A percentile compares a stretch with the other conserved stretches of the same genome.
phyloP scores from a whole-genome alignment of 2,797 vertebrate genomes.

The Acomys russatus region DNA sequence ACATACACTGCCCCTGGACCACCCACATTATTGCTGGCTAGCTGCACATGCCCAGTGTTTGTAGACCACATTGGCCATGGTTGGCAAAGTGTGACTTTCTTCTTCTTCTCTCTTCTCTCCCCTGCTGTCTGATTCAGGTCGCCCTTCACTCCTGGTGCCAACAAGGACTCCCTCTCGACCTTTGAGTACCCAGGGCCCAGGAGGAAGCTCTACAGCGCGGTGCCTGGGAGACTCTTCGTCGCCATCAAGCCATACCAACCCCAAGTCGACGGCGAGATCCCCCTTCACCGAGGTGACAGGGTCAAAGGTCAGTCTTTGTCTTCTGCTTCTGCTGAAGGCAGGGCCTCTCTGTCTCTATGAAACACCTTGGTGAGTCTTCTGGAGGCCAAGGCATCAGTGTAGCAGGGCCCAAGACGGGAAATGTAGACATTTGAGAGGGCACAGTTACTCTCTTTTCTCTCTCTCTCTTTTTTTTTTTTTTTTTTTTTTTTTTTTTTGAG shows the following conservation, averaged over 20 bases:
- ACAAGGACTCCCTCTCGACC: slow-evolving; percentile 87
- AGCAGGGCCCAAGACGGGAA: rapidly evolving
- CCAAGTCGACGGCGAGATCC: slow-evolving; percentile 96
- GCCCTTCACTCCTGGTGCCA: slow-evolving; percentile 89
- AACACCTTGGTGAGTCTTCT: background rate
- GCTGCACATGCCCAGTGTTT: rapidly evolving
- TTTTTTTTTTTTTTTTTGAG: too few relatives aligned
- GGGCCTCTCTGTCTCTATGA: rapidly evolving
- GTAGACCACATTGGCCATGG: rapidly evolving
- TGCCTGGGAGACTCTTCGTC: slow-evolving; percentile 96
- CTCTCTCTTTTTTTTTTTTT: too few relatives aligned
- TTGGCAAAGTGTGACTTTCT: rapidly evolving
- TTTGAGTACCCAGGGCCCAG: slow-evolving; percentile 91
- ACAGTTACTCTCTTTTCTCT: background rate
- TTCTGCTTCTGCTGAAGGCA: background rate
- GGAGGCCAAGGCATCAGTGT: background rate
- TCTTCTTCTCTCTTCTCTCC: background rate
- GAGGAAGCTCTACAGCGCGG: slow-evolving; percentile 97
- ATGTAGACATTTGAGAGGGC: rapidly evolving
- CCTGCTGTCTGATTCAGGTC: slow-evolving; percentile 80
- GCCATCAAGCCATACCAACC: slow-evolving; percentile 94
- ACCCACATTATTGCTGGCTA: rapidly evolving
- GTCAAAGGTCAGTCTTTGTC: slow-evolving; percentile 94
- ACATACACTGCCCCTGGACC: rapidly evolving
- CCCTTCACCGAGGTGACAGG: slow-evolving; percentile 95